Evolutionary conservation across 2,888 invertebrate genomes (phyloP).

Genomic region (Pogonocherus hispidulus): DNA sequence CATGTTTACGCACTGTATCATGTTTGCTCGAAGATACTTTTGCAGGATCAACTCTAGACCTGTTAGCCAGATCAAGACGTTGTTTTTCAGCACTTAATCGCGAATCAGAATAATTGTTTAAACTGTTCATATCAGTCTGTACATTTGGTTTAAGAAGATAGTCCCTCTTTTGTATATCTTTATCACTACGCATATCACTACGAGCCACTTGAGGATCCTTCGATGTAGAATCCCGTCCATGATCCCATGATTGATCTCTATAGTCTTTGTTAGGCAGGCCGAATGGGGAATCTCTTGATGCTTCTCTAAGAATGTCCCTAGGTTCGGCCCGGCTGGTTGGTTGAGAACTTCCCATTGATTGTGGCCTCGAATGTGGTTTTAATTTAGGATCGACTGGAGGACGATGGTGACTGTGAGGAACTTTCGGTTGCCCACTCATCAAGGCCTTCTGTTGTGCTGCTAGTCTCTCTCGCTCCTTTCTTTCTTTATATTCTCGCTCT

Average conservation of each 20-base stretch:
- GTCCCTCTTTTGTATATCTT: constrained; percentile 60
- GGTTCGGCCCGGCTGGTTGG: constrained; percentile 54
- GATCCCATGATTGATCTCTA: constrained; percentile 44
- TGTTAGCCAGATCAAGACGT: constrained; percentile 41
- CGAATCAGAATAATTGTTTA: constrained; percentile 49
- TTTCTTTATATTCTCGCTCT: constrained; percentile 76
- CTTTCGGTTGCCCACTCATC: constrained; percentile 43
- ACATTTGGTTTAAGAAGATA: constrained; percentile 58
- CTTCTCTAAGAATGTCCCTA: constrained; percentile 63
- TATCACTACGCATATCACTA: constrained; percentile 39
- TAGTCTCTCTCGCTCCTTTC: constrained; percentile 74
- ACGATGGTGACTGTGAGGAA: constrained; percentile 55
- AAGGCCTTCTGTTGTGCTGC: constrained; percentile 65
- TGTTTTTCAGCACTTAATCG: constrained; percentile 53
- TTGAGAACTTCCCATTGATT: constrained; percentile 44
- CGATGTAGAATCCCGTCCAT: constrained; percentile 30
- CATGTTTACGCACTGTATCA: constrained; percentile 54
- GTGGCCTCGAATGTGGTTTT: constrained; percentile 59
- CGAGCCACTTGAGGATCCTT: constrained; percentile 25
- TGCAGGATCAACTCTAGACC: constrained; percentile 56
- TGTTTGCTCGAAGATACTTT: constrained; percentile 53
- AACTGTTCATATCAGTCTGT: constrained; percentile 56
- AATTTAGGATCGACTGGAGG: constrained; percentile 61
- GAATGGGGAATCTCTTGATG: constrained; percentile 59
- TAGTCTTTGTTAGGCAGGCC: constrained; percentile 52